A percentile compares a stretch with the other conserved stretches of the same genome.
Conservation (phyloP, 2,797 vertebrate species). For the Euphonia xanthogaster region DNA sequence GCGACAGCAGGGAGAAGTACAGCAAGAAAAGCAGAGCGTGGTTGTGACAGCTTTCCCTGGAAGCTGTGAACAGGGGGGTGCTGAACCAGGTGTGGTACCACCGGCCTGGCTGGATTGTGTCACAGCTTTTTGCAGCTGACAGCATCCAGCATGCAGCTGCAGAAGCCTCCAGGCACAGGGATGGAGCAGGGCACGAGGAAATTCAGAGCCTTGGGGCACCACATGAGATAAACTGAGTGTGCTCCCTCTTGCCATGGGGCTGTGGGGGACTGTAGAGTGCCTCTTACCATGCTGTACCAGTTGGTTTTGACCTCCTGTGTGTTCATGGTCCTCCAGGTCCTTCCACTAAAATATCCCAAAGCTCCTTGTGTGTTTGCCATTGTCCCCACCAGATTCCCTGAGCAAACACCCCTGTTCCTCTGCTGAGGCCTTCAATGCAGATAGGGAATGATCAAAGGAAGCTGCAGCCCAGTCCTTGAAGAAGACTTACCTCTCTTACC, state of each 20-base stretch:
- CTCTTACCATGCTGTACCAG: too few relatives aligned
- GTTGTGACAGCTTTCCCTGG: background rate
- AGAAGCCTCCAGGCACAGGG: background rate
- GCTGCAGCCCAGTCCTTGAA: background rate
- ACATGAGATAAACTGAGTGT: accelerated
- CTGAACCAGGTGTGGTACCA: background rate
- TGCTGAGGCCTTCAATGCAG: background rate
- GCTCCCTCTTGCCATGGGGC: background rate
- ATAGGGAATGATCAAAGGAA: background rate
- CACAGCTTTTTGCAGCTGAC: background rate
- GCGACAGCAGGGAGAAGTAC: background rate
- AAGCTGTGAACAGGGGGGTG: background rate
- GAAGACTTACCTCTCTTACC: background rate
- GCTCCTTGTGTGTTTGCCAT: background rate
- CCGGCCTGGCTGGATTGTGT: background rate
- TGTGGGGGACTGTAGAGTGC: background rate
- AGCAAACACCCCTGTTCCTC: accelerated
- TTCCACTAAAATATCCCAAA: background rate
- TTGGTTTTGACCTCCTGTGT: background rate
- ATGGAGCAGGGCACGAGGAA: background rate
- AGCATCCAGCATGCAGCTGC: background rate
- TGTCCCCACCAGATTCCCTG: background rate
- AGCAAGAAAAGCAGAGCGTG: background rate
- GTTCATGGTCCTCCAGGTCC: background rate
- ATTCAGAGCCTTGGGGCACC: background rate